Base-by-base conservation (phyloP, 2,113 vertebrate species). In the Daubentonia madagascariensis region DNA sequence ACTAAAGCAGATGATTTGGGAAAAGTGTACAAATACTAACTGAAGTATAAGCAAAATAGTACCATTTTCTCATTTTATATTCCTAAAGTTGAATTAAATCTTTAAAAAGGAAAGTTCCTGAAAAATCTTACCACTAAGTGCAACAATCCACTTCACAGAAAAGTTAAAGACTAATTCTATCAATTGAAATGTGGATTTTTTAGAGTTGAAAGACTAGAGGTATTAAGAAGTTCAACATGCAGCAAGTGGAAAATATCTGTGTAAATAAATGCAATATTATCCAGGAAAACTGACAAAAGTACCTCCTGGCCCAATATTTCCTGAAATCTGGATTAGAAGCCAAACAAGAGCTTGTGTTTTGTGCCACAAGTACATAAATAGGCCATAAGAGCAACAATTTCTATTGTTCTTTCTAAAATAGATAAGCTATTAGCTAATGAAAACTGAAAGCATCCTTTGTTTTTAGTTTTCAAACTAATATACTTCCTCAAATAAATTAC, bases 391-490 rank as follows among this genome's bases (percentile, higher is more conserved):
- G 95, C 94, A 97, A 97, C 91, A 98, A 94, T 98, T 98, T 98
- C 88, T 98, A 98, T 97, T 97, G 94, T 97, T 98, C 94, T 98
- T 96, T 96, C 98, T 97, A 97, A 98, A 98, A 97, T 84, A 96
- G 97, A 96, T 91, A 43, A 97, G 94, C 67, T 20, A 85, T 87
- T 89, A n/a, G 72, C 25, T 92, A 73, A 98, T 91, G 52, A 96
- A 98, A 97, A 65, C 4, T 40, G 22, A 92, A 85, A 95, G 76
- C 14, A 85, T 54, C 43, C 45, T 73, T 20, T 45, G 3, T 2
- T 85, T 98, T 97, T 54, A 96, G 61, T 95, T 85, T 94, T 89
- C 85, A 85, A 97, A 97, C 10, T 92, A 78, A 85, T 52, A 45
- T 97, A 96, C 28, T 35, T 91, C 85, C 80, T 91, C 63, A 88